Percentiles rank a stretch among this genome's conserved stretches.
Evolutionary conservation across 2,797 vertebrate species (phyloP).

Genomic region (Diglossa cyanea): DNA sequence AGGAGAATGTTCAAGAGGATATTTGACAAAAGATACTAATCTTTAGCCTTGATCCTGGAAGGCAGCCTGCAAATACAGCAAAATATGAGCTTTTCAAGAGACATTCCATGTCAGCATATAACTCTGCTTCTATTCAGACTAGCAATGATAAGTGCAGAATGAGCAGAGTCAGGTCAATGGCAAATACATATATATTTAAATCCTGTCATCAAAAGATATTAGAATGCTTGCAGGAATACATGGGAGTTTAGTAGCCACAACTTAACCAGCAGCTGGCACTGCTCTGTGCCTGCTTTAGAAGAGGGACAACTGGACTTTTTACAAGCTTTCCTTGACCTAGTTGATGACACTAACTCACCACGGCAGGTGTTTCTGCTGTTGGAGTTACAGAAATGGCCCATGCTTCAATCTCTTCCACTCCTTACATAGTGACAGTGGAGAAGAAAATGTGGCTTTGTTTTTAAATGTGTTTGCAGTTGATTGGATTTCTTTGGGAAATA

Average conservation of each 20-base stretch:
- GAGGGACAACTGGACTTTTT: neutral
- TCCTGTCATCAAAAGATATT: neutral
- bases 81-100: neutral
- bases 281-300: fast-evolving
- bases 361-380: neutral
- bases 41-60: neutral
- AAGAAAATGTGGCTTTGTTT: neutral
- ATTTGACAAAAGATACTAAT: neutral
- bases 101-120: neutral
- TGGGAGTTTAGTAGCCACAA: neutral
- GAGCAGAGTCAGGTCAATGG: neutral
- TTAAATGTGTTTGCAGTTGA: neutral
- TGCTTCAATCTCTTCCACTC: neutral
- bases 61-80: neutral
- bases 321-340: neutral
- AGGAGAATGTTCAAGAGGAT: neutral
- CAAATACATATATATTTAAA: neutral
- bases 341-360: neutral
- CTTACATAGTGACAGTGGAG: neutral
- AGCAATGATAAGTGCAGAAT: neutral
- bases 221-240: neutral
- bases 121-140: neutral
- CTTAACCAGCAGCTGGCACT: neutral
- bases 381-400: neutral
- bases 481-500: neutral